Base-by-base conservation (phyloP, 1,140 invertebrate species). In the Saccostrea glomerata region DNA sequence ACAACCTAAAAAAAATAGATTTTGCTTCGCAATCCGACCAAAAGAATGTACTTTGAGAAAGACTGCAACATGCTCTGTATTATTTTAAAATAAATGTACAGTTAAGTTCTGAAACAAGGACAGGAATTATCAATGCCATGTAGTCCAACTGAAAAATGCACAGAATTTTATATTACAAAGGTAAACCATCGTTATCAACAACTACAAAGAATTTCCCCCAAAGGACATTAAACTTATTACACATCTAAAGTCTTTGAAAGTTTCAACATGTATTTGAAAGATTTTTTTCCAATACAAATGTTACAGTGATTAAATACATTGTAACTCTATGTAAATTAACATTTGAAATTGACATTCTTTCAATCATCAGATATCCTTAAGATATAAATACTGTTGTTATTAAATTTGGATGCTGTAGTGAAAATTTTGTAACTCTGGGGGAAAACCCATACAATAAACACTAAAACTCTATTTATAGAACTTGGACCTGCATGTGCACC, bases 121-220 rank as follows among this genome's bases (percentile, higher is more conserved):
- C 70, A 77, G 70, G 70, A 77, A 77, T 77, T 30, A 77, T 77
- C 70, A 77, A 77, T 77, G 70, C 70, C 25, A 77, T 77, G 70
- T 77, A 77, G 70, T 77, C 25, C 70, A 77, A 77, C 70, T 77
- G 70, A 77, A 77, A 77, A 77, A 77, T 77, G 70, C 70, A 77
- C 70, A 77, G 25, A 77, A 77, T 77, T 77, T 77, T 15, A 77
- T 25, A 73, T 73, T 36, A 77, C 70, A 36, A 77, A 77, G 23
- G 23, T 77, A 77, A 77, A 77, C 25, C 70, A 36, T 77, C 70
- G 70, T 77, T 77, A 77, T 77, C 70, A 36, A 77, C 70, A 77
- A 77, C 70, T 77, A 77, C 70, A 77, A 77, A 77, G 70, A 77
- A 77, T 77, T 77, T 77, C 70, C 70, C 70, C 70, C 70, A 77